Conservation (phyloP, 2,113 vertebrate genomes). For the Dasypus novemcinctus region DNA sequence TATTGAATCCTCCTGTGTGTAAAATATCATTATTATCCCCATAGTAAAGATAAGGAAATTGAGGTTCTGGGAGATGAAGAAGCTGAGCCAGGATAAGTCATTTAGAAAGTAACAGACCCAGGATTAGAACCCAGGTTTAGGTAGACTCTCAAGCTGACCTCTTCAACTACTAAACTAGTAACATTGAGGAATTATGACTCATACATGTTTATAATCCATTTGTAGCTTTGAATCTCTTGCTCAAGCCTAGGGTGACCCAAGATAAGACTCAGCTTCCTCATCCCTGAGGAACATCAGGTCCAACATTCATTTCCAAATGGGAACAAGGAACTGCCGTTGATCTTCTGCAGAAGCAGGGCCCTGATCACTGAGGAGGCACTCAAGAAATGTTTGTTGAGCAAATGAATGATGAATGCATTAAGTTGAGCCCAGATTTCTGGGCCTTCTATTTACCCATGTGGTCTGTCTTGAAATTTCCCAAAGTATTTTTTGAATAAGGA, state of each 20-base stretch:
- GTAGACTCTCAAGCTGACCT: not conserved
- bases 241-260: not conserved
- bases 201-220: not conserved
- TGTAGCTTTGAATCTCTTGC: not conserved
- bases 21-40: not conserved
- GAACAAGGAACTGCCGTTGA: accelerated
- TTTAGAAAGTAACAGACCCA: accelerated
- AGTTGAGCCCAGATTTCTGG: not conserved
- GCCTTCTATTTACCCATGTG: not conserved
- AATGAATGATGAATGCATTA: not conserved
- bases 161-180: too few relatives aligned
- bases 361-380: not conserved
- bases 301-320: not conserved
- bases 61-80: not conserved
- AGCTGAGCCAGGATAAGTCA: not conserved
- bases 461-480: not conserved
- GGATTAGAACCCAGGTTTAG: not conserved
- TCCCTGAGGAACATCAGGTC: not conserved
- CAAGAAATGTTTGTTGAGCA: not conserved
- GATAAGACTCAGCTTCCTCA: not conserved
- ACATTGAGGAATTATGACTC: too few relatives aligned
- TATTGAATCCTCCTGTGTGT: too few relatives aligned
- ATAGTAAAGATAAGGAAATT: not conserved
- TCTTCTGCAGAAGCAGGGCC: not conserved
- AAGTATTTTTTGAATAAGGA: not conserved